A percentile compares a stretch with the other conserved stretches of the same genome.
These are phyloP conservation scores for Istiophorus platypterus DNA, from an alignment of 2,113 vertebrate species.

Conservation along the genomic window DNA sequence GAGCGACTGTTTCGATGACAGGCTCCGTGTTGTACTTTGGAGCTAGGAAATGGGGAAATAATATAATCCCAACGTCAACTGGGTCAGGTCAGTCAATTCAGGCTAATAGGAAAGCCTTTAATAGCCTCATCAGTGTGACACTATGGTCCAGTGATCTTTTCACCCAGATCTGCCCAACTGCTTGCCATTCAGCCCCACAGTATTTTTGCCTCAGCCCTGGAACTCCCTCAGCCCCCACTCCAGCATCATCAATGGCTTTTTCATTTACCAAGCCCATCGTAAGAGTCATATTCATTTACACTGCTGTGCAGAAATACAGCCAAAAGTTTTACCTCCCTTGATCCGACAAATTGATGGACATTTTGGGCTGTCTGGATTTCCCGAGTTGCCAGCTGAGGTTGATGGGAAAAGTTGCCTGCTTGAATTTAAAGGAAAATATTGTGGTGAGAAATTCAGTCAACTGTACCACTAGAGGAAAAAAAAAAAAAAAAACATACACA, in stretches of 20 bases:
- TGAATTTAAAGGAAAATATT: neutral
- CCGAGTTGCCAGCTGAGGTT: neutral
- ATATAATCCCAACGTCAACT: slow-evolving; percentile 12
- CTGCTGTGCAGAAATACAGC: slow-evolving; percentile 14
- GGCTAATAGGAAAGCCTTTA: slow-evolving; percentile 29
- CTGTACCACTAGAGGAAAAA: neutral
- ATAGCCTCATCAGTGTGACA: slow-evolving; percentile 26
- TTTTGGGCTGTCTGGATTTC: neutral
- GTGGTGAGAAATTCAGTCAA: neutral
- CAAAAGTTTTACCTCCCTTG: slow-evolving; percentile 9
- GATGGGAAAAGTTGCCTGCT: slow-evolving; percentile 3
- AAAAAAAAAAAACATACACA: neutral
- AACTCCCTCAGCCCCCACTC: slow-evolving; percentile 39
- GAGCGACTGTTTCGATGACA: slow-evolving; percentile 39
- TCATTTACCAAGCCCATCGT: slow-evolving; percentile 36
- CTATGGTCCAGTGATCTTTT: slow-evolving; percentile 47
- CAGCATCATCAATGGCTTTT: slow-evolving; percentile 53
- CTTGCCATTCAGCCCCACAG: slow-evolving; percentile 40
- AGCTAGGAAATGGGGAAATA: slow-evolving; percentile 43
- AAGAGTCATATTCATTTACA: slow-evolving; percentile 2
- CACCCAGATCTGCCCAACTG: slow-evolving; percentile 43
- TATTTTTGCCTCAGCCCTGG: slow-evolving; percentile 28
- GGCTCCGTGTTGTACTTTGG: slow-evolving; percentile 24
- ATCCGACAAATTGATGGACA: neutral
- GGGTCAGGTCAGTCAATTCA: neutral